phyloP scores from a whole-genome alignment of 2,113 vertebrate species.

The Amphiprion percula region DNA sequence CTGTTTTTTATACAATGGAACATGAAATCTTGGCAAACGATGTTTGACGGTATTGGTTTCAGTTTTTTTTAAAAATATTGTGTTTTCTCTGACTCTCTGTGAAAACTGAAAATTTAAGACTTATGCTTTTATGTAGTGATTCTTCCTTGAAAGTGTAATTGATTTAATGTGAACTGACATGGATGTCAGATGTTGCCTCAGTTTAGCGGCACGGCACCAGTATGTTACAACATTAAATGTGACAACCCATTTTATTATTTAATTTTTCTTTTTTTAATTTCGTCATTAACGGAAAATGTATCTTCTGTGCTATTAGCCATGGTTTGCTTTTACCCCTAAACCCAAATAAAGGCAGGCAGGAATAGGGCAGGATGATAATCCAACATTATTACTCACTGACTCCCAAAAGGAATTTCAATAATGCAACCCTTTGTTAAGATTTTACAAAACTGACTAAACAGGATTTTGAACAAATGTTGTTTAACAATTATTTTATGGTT shows the following conservation, averaged over 20 bases:
- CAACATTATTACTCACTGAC: not conserved
- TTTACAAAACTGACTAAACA: too few species aligned
- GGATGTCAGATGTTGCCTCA: conserved; percentile 2
- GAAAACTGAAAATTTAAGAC: not conserved
- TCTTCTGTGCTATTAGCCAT: not conserved
- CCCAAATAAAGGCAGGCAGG: not conserved
- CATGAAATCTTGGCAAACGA: not conserved
- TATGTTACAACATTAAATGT: not conserved
- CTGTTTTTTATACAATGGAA: not conserved
- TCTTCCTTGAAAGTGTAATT: conserved; percentile 5
- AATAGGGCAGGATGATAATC: not conserved
- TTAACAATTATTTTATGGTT: too few species aligned
- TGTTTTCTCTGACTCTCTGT: not conserved
- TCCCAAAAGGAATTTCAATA: not conserved
- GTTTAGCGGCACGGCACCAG: not conserved
- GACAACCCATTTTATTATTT: not conserved
- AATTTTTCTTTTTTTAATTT: not conserved
- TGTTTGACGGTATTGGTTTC: too few species aligned
- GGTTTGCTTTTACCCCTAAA: not conserved
- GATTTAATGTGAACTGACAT: conserved; percentile 24
- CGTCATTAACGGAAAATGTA: not conserved
- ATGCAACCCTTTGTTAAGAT: too few species aligned
- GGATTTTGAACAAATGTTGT: too few species aligned
- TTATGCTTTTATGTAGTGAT: not conserved
- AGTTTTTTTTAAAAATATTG: not conserved